phyloP scores from a whole-genome alignment of 2,888 invertebrate species.

The Leucozona laternaria region DNA sequence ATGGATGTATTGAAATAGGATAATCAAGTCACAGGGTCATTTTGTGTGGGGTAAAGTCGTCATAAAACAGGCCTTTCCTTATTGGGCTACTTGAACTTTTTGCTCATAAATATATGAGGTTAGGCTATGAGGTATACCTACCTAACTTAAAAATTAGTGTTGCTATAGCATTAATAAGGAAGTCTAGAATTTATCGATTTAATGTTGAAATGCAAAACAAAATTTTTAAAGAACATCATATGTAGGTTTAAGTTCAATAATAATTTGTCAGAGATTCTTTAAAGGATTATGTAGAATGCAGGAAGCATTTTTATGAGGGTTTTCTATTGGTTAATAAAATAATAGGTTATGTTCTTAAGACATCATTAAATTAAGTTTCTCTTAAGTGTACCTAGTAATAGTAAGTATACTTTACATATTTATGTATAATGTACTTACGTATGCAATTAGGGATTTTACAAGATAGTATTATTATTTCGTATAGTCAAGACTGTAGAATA shows the following conservation, averaged over 20 bases:
- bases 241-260: background rate
- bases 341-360: background rate
- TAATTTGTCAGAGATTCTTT: background rate
- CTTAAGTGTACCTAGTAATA: too few species aligned
- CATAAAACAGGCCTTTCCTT: conserved; percentile 36
- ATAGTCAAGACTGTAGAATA: too few species aligned
- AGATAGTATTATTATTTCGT: too few species aligned
- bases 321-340: background rate
- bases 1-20: conserved; percentile 26
- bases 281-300: background rate
- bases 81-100: conserved; percentile 39
- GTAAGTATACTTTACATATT: too few species aligned
- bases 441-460: too few species aligned
- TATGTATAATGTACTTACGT: too few species aligned
- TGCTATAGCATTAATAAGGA: conserved; percentile 18
- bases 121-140: conserved; percentile 1
- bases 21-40: conserved; percentile 53
- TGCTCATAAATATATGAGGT: conserved; percentile 14
- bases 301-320: background rate
- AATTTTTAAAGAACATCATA: background rate
- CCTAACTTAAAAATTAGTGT: conserved; percentile 18
- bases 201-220: background rate
- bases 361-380: too few species aligned
- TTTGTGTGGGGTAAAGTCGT: conserved; percentile 60
- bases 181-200: background rate